A percentile compares a stretch with the other conserved stretches of the same genome.
Conservation (phyloP, 2,113 vertebrate species). For the Cygnus atratus region DNA sequence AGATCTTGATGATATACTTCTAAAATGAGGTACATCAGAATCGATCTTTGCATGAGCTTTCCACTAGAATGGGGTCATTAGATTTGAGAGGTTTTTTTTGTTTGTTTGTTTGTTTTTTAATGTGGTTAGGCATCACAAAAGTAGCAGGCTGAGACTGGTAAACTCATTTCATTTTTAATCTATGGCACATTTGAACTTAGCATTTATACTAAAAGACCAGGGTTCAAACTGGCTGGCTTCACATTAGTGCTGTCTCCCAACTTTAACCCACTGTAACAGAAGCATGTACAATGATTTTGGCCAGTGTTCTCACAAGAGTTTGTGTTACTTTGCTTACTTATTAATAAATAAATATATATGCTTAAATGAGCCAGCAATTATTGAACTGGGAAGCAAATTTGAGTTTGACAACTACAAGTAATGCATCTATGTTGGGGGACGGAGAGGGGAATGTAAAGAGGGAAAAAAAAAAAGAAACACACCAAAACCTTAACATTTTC, state of each 20-base stretch:
- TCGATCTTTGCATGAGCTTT: background rate
- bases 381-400: background rate
- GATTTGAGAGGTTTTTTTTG: background rate
- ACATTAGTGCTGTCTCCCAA: slow-evolving; percentile 8
- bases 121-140: background rate
- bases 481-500: background rate
- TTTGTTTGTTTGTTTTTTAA: background rate
- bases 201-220: slow-evolving; percentile 22
- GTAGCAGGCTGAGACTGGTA: background rate
- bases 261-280: slow-evolving; percentile 46
- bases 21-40: background rate
- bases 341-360: background rate
- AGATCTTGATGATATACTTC: background rate
- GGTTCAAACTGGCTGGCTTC: slow-evolving; percentile 31
- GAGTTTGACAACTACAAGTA: background rate
- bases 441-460: background rate
- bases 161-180: slow-evolving; percentile 4
- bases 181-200: background rate
- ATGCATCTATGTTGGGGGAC: background rate
- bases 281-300: background rate
- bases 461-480: background rate
- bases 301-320: background rate
- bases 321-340: background rate
- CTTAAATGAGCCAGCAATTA: background rate
- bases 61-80: background rate